Base-by-base conservation (phyloP, 2,888 invertebrate genomes). In the Acanthosoma haemorrhoidale region DNA sequence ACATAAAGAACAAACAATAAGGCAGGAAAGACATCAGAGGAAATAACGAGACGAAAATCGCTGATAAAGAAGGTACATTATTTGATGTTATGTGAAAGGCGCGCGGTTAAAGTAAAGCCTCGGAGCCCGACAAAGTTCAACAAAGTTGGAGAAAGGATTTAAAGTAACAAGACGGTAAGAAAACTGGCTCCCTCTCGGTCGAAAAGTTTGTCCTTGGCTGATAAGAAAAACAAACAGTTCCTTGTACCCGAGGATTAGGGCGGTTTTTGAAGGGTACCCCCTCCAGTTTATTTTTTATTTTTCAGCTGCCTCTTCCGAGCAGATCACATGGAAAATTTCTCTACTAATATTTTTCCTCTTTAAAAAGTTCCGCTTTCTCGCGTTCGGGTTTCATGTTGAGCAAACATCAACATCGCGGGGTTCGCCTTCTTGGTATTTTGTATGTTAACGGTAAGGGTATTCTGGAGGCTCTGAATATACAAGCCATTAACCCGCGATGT, bases 81-180 rank as follows among this genome's bases (percentile, higher is more conserved):
- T 51, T 51, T 51, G 51, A 51, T 51, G 51, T 51, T 51, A 51
- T 51, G 51, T 51, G 51, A 51, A 51, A 51, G n/a, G n/a, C n/a
- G n/a, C n/a, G n/a, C 51, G 21, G 51, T 51, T 51, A 6, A 51
- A 51, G 51, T 21, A 51, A 51, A 51, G 25, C 18, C 51, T 51
- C 51, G 8, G 5, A 25, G 51, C 25, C 1, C 13, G 16, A n/a
- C 4, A 51, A 51, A 51, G 51, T 51, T 51, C 25, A 25, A 51
- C 51, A 51, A 51, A 51, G 51, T 51, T 51, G 51, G 51, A 5
- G n/a, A 51, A 51, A 51, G 51, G 51, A 51, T 51, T 51, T 51
- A 51, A 51, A 51, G 51, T 51, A 25, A 51, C 21, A 51, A 25
- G 51, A 51, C 51, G 25, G 51, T 25, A n/a, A 13, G 51, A 25